A percentile compares a stretch with the other conserved stretches of the same genome.
phyloP scores from a whole-genome alignment of 1,140 invertebrate species.

The Brachionus sp. region DNA sequence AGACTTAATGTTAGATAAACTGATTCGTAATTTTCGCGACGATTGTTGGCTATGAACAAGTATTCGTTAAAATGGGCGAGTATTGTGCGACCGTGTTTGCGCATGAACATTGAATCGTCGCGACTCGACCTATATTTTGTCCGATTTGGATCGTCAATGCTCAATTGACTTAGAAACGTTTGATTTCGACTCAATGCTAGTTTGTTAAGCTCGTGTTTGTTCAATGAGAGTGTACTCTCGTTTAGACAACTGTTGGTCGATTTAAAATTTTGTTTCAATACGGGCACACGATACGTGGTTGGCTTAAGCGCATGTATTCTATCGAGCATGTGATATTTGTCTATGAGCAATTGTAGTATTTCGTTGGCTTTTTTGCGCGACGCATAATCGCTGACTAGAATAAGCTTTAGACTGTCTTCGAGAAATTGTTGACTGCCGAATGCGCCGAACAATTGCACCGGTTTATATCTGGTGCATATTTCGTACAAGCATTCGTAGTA shows the following conservation, averaged over 20 bases:
- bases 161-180: slow-evolving; percentile 33
- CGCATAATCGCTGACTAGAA: slow-evolving; percentile 9
- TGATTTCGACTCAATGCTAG: neutral
- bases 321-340: slow-evolving; percentile 23
- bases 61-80: slow-evolving; percentile 31
- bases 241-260: neutral
- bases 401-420: slow-evolving; percentile 17
- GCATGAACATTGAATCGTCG: slow-evolving; percentile 19
- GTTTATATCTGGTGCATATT: slow-evolving; percentile 7
- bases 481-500: slow-evolving; percentile 39
- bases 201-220: neutral
- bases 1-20: neutral
- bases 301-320: neutral
- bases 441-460: slow-evolving; percentile 14
- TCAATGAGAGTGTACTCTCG: neutral
- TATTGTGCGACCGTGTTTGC: slow-evolving; percentile 14
- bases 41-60: slow-evolving; percentile 29
- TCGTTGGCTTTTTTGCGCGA: slow-evolving; percentile 32
- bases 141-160: neutral
- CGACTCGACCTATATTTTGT: neutral
- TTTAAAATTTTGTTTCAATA: neutral
- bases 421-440: slow-evolving; percentile 23
- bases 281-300: neutral
- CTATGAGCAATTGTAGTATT: slow-evolving; percentile 6
- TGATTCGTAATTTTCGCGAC: slow-evolving; percentile 25